Conservation (phyloP, 2,113 vertebrate genomes). For the Pedetes capensis region DNA sequence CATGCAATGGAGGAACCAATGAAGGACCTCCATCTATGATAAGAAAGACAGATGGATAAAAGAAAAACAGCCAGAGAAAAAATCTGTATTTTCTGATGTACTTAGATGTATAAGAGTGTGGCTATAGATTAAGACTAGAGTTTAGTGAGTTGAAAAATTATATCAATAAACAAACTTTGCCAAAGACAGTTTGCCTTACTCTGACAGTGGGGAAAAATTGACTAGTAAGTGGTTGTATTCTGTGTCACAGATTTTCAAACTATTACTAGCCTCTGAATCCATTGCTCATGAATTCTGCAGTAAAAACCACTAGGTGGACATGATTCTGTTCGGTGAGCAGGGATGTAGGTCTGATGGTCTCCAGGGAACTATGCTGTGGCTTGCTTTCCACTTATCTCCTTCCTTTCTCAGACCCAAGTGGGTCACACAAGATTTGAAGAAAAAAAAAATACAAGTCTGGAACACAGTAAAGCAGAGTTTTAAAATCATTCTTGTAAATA, state of each 20-base stretch:
- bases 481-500: not conserved
- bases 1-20: not conserved
- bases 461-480: not conserved
- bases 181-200: not conserved
- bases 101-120: not conserved
- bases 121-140: not conserved
- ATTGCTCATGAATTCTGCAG: not conserved
- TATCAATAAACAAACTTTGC: not conserved
- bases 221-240: not conserved
- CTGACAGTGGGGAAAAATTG: not conserved
- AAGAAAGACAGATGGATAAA: not conserved
- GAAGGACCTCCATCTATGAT: not conserved
- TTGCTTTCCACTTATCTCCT: not conserved
- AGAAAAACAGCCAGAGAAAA: not conserved
- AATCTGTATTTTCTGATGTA: not conserved
- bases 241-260: slow-evolving; percentile 1
- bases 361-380: not conserved
- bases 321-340: not conserved
- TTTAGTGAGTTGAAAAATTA: not conserved
- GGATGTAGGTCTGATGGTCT: not conserved
- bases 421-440: not conserved
- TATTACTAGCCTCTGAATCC: not conserved
- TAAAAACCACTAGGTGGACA: not conserved
- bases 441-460: not conserved
- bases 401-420: not conserved